phyloP scores from a whole-genome alignment of 2,113 vertebrate genomes.

The Hiodon alosoides region DNA sequence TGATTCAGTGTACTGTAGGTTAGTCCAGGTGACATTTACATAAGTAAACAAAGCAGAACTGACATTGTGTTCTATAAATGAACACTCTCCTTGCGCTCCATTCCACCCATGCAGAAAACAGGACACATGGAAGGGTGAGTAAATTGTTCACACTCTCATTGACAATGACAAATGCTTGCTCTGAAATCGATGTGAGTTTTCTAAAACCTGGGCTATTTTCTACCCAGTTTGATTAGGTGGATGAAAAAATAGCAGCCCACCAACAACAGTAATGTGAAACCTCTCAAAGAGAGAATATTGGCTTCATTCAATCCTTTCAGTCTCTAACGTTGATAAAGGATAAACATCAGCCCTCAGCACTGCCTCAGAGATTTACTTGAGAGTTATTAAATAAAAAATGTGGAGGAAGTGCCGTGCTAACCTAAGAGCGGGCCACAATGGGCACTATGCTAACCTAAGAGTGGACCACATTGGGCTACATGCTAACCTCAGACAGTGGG shows the following conservation, averaged over 20 bases:
- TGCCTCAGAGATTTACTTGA: constrained; percentile 31
- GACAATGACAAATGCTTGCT: constrained; percentile 71
- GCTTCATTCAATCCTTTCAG: constrained; percentile 35
- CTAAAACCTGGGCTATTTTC: constrained; percentile 50
- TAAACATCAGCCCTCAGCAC: constrained; percentile 39
- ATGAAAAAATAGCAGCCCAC: neutral
- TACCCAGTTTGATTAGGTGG: constrained; percentile 49
- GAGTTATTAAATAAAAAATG: constrained; percentile 35
- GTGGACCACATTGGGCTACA: too few species aligned
- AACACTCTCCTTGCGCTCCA: neutral
- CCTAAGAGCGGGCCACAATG: too few species aligned
- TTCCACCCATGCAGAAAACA: constrained; percentile 57
- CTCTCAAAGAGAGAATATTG: constrained; percentile 40
- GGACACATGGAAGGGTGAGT: constrained; percentile 60
- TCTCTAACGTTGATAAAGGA: constrained; percentile 32
- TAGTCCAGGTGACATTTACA: constrained; percentile 60
- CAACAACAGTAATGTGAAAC: constrained; percentile 17
- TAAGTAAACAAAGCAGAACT: constrained; percentile 69
- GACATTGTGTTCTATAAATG: constrained; percentile 61
- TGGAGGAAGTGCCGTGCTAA: too few species aligned
- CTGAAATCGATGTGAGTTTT: constrained; percentile 63
- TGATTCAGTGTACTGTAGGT: constrained; percentile 46
- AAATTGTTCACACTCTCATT: constrained; percentile 50
- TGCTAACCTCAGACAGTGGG: too few species aligned
- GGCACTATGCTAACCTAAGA: too few species aligned